A percentile compares a stretch with the other conserved stretches of the same genome.
Evolutionary conservation across 2,113 vertebrate genomes (phyloP).

Genomic region (Cochlearius cochlearius): DNA sequence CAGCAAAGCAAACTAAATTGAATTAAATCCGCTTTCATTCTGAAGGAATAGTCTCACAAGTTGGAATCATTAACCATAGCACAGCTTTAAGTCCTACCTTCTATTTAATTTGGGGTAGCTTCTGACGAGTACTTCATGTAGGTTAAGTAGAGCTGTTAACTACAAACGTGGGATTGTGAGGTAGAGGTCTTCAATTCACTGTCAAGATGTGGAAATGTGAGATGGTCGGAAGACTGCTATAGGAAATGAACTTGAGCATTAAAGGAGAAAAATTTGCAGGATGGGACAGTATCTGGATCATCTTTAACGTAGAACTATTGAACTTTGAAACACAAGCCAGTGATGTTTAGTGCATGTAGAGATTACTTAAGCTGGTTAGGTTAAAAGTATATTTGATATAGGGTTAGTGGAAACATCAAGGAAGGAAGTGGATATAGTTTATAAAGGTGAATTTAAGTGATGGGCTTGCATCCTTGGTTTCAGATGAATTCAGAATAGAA

Average conservation of each 20-base stretch:
- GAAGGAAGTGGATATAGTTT: neutral
- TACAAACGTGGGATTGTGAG: neutral
- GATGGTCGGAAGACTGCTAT: accelerated
- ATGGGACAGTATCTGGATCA: neutral
- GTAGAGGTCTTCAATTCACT: neutral
- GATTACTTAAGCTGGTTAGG: neutral
- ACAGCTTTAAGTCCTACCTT: neutral
- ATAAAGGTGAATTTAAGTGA: neutral
- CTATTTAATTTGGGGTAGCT: neutral
- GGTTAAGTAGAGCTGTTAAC: neutral
- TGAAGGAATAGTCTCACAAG: neutral
- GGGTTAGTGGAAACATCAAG: neutral
- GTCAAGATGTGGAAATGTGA: neutral
- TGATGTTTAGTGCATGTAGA: neutral
- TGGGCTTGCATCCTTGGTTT: neutral
- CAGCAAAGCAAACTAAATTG: neutral
- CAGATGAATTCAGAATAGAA: neutral
- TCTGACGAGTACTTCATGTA: neutral
- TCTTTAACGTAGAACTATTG: neutral
- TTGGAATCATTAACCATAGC: neutral
- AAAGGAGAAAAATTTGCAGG: neutral
- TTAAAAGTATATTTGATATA: neutral
- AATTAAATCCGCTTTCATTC: neutral
- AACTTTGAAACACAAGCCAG: neutral
- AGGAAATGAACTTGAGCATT: neutral